Conservation (phyloP, 2,113 vertebrate species). For the Ciconia maguari region DNA sequence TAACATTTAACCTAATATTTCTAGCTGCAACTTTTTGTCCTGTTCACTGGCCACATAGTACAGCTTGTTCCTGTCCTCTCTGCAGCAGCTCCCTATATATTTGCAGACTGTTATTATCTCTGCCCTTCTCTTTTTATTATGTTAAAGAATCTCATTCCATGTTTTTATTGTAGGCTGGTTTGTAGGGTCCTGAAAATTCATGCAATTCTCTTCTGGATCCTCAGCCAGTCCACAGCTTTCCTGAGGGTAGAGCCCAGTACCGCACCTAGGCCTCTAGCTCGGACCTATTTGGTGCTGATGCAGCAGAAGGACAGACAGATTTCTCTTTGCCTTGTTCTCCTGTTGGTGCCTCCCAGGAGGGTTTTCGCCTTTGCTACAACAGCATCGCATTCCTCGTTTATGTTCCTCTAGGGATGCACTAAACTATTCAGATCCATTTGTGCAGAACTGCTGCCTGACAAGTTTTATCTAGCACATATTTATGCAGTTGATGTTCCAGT, state of each 20-base stretch:
- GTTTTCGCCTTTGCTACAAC: not conserved
- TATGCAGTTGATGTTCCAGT: not conserved
- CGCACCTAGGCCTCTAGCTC: not conserved
- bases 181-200: not conserved
- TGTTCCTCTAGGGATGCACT: not conserved
- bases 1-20: not conserved
- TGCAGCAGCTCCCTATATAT: not conserved
- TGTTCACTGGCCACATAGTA: not conserved
- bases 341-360: not conserved
- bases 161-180: not conserved
- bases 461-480: not conserved
- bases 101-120: not conserved
- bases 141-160: not conserved
- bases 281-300: not conserved
- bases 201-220: not conserved
- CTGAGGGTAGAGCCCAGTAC: no score
- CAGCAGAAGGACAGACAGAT: not conserved
- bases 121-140: not conserved
- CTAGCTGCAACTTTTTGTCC: not conserved
- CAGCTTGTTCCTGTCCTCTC: not conserved
- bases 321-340: not conserved
- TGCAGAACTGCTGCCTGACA: not conserved
- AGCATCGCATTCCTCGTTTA: not conserved
- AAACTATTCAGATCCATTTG: not conserved
- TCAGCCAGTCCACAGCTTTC: not conserved